Evolutionary conservation across 2,888 invertebrate species (phyloP), one percentile per base, ranked within the genome.

Genomic region (Ryuthela nishihirai): DNA sequence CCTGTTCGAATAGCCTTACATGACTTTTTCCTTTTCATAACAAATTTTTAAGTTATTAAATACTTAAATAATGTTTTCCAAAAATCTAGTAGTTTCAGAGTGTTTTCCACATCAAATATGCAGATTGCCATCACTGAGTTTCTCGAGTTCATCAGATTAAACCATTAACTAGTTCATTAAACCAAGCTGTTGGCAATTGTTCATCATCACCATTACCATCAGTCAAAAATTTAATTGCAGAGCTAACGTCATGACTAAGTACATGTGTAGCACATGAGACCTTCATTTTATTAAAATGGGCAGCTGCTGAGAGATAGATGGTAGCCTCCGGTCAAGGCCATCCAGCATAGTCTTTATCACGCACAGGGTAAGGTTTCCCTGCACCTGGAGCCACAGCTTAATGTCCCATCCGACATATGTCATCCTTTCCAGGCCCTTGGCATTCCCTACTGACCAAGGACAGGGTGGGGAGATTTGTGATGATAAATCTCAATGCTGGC

Each of bases 1-100:
- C 45, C 45, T 15, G 45, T 45, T 45, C 36, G 45, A 35, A 45
- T 45, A 4, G 35, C 23, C 24, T 45, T 45, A 35, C 35, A 45
- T 3, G 18, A n/a, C 12, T 15, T 23, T 45, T 45, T 20, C n/a
- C 36, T 45, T 35, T 24, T 4, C n/a, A n/a, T n/a, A n/a, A n/a
- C n/a, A 12, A 12, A 34, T 15, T 45, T 45, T 36, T 6, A 45
- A 21, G 24, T 34, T 45, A 35, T 34, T 7, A 17, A 45, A 23
- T 12, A 45, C n/a, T 24, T 18, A 15, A n/a, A 45, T 23, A 10
- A 20, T 45, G 34, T 45, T 36, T 26, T 20, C n/a, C 9, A 45
- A 35, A 23, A 35, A 45, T 2, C 15, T 7, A 15, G 21, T 35
- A n/a, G 20, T 4, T n/a, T 34, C 17, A 21, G 21, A 9, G 24